A percentile compares a stretch with the other conserved stretches of the same genome.
These are phyloP conservation scores for Virgularia gustaviana DNA, from an alignment of 92 coral and sea anemone species.

Conservation along the genomic window DNA sequence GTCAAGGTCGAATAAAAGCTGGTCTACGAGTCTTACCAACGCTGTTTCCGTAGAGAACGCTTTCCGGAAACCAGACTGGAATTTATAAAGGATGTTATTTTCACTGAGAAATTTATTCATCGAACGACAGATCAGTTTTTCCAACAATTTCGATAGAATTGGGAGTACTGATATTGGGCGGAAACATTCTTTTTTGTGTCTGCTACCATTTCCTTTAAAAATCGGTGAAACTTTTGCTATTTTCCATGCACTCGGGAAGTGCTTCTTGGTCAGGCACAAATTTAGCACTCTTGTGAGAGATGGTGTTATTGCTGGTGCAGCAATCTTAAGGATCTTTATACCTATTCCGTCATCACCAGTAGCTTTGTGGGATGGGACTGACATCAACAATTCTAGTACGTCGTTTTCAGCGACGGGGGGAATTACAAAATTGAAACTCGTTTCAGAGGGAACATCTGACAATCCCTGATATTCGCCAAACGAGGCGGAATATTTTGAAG, in stretches of 20 bases:
- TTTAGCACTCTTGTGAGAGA: slow-evolving; percentile 41
- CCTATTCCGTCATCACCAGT: slow-evolving; percentile 54
- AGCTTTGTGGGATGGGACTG: slow-evolving; percentile 50
- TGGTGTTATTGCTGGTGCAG: slow-evolving; percentile 50
- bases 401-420: slow-evolving; percentile 16
- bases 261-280: slow-evolving; percentile 39
- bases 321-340: slow-evolving; percentile 30
- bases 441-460: not conserved
- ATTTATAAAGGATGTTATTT: slow-evolving; percentile 9
- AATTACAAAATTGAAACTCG: slow-evolving; percentile 1
- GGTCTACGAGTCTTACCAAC: slow-evolving; percentile 35
- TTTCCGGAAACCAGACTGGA: slow-evolving; percentile 48
- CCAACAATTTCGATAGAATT: slow-evolving; percentile 40
- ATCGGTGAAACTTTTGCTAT: slow-evolving; percentile 56
- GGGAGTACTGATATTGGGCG: slow-evolving; percentile 52
- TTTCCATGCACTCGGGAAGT: slow-evolving; percentile 55
- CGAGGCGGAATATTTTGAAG: not conserved
- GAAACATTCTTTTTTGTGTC: slow-evolving; percentile 44
- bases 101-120: slow-evolving; percentile 35
- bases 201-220: slow-evolving; percentile 35
- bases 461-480: not conserved
- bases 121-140: slow-evolving; percentile 36
- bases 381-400: slow-evolving; percentile 30
- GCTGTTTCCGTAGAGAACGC: slow-evolving; percentile 39
- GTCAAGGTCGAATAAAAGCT: slow-evolving; percentile 42